A percentile compares a stretch with the other conserved stretches of the same genome.
These are phyloP conservation scores for Ivindomyrus marchei DNA, from an alignment of 2,113 vertebrate genomes.

Conservation along the genomic window DNA sequence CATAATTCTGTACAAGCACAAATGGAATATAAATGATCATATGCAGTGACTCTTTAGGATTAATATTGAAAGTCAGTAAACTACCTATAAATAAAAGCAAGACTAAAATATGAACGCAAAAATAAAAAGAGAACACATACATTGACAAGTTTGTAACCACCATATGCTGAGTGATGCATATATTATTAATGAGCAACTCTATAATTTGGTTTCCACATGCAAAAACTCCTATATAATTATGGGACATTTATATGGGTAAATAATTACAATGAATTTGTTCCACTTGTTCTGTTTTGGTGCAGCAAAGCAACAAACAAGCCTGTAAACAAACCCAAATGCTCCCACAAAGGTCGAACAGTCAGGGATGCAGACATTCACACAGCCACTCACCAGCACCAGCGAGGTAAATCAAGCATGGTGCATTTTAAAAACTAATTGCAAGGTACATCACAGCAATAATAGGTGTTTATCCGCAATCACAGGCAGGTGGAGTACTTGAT, in stretches of 20 bases:
- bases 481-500: constrained; percentile 54
- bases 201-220: constrained; percentile 8
- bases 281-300: constrained; percentile 24
- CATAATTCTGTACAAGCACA: neutral
- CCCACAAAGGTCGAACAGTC: constrained; percentile 28
- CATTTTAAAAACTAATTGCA: constrained; percentile 62
- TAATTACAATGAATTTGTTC: constrained; percentile 19
- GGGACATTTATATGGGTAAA: constrained; percentile 21
- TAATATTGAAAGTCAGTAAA: neutral
- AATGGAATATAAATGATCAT: neutral
- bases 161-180: constrained; percentile 9
- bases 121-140: neutral
- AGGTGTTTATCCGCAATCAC: constrained; percentile 56
- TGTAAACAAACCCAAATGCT: constrained; percentile 33
- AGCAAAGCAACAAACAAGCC: constrained; percentile 19
- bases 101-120: neutral
- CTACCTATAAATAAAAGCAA: neutral
- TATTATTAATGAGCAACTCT: constrained; percentile 4
- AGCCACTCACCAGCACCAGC: constrained; percentile 51
- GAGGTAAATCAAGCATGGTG: constrained; percentile 64
- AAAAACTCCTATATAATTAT: constrained; percentile 16
- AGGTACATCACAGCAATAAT: constrained; percentile 57
- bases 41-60: neutral
- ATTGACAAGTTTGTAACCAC: neutral
- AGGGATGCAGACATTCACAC: constrained; percentile 28